Base-by-base conservation (phyloP, 1,140 invertebrate species). In the Archivesica marissinica region DNA sequence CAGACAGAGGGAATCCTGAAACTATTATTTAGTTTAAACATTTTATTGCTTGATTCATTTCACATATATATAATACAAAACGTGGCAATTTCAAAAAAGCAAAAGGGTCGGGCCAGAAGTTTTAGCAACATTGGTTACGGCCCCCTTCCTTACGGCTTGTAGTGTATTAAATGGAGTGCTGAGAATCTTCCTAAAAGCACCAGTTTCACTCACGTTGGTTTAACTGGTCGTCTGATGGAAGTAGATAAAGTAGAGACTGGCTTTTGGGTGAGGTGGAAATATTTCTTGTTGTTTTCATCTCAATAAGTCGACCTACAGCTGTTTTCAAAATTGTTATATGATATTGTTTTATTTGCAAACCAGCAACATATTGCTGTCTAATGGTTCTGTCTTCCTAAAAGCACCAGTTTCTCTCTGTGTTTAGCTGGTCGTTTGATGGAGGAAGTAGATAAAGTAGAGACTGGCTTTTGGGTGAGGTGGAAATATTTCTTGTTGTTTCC, bases 131-230 rank as follows among this genome's bases (percentile, higher is more conserved):
- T 47, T 47, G 17, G n/a, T n/a, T n/a, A n/a, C n/a, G n/a, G n/a
- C n/a, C n/a, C n/a, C n/a, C 44, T 47, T 7, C 7, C 44, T 47
- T 9, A 47, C 7, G 44, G 44, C 17, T 7, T 47, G 44, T 47
- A 47, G 44, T 47, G 7, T 47, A 7, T 47, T 47, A 47, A n/a
- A 4, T 54, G 50, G 23, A 54, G 20, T n/a, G 23, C 6, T 54
- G 50, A 13, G 33, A 20, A 35, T 35, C 76, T 86, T 80, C 84
- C 76, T 52, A 78, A 86, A 86, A 86, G 84, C 84, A 78, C 84
- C 84, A 70, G 52, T 54, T 44, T 79, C n/a, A 25, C 25, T 20
- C 25, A 54, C 38, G 2, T 15, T 66, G 35, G 28, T 20, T 80
- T 33, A 33, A 15, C 35, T 70, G 84, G 76, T 52, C 76, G 68